Base-by-base conservation (phyloP, 2,888 invertebrate genomes). In the Leptinotarsa peninsularis region DNA sequence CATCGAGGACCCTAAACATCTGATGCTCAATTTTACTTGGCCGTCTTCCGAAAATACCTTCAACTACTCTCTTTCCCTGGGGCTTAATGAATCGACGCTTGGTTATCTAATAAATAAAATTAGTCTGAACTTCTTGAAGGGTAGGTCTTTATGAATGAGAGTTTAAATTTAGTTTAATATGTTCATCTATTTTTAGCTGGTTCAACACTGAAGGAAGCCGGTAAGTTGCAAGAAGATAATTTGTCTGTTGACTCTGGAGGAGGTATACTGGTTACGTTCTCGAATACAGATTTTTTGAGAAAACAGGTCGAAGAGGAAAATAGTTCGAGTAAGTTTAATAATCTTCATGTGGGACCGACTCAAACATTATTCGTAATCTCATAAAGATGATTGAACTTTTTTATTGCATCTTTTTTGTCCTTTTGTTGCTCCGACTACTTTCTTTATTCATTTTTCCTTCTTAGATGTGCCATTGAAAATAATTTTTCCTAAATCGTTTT, bases 21-120 rank as follows among this genome's bases (percentile, higher is more conserved):
- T 49, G 14, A 27, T 56, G 14, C 63, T 82, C 3, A 80, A 79
- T 63, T 75, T 82, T 49, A 79, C 79, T 23, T 82, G 82, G 82
- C 54, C 74, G 18, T 73, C 80, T 13, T 66, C 72, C 10, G 71
- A 70, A 13, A 60, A 58, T 49, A 69, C 71, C 15, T n/a, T 77
- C 17, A 80, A 79, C 56, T 79, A 80, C 75, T 81, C 76, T 5
- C 71, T 82, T 33, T 73, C 71, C 17, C 60, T 80, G 23, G 56
- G 49, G 49, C 69, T 79, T n/a, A 75, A 67, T 17, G 72, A 75
- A 58, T 73, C 58, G 13, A 49, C 70, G 21, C 73, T 70, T 54
- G 66, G 74, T 27, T 75, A 74, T 58, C 43, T 75, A 49, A 76
- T 75, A 43, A 73, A 80, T 67, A 69, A 60, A 14, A 72, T 75